Conservation (phyloP, 2,113 vertebrate genomes). For the Passer montanus region DNA sequence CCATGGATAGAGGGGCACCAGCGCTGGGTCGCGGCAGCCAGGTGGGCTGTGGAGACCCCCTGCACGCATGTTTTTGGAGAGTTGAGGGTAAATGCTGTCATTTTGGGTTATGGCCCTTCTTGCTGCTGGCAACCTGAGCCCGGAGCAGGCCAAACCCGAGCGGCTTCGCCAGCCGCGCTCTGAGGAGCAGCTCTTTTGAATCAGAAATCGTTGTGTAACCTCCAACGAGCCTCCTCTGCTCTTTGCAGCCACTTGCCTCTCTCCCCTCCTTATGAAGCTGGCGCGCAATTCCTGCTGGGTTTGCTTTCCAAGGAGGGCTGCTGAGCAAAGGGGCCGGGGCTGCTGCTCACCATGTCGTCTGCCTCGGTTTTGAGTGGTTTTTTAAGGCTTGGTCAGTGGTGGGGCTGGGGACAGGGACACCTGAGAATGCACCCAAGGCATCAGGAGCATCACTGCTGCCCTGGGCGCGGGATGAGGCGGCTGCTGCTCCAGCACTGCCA, state of each 20-base stretch:
- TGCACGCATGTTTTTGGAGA: fast-evolving
- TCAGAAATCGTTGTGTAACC: slow-evolving; percentile 36
- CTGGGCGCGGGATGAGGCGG: not conserved
- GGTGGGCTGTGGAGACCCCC: not conserved
- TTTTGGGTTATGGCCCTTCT: not conserved
- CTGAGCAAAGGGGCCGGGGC: not conserved
- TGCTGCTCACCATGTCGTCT: fast-evolving
- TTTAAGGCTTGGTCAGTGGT: not conserved
- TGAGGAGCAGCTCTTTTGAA: slow-evolving; percentile 5
- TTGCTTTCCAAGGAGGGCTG: not conserved
- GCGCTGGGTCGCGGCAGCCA: fast-evolving
- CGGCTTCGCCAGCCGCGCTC: not conserved
- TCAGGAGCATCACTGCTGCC: fast-evolving
- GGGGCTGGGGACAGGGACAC: not conserved
- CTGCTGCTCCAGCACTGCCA: fast-evolving
- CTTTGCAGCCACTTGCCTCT: not conserved
- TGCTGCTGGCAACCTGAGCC: not conserved
- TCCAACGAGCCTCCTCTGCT: not conserved
- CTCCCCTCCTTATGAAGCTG: not conserved
- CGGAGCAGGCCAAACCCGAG: not conserved
- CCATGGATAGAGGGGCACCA: fast-evolving
- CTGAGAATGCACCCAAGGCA: fast-evolving
- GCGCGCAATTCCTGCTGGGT: not conserved
- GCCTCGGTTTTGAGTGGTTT: not conserved
- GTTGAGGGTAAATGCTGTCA: not conserved